Conservation (phyloP, 2,888 invertebrate species). For the Ectemnius continuus region DNA sequence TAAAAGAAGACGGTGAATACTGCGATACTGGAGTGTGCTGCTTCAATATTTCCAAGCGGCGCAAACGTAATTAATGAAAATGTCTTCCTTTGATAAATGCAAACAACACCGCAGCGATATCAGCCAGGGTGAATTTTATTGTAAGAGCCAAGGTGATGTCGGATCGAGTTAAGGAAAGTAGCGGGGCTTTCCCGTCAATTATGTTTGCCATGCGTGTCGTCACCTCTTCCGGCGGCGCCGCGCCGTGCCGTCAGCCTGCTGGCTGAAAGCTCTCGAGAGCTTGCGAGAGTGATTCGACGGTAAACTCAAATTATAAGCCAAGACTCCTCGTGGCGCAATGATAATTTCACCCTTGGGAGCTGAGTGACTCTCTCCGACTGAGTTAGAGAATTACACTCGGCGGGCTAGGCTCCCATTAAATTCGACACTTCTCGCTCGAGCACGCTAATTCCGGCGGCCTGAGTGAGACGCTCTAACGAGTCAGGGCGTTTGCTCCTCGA, state of each 20-base stretch:
- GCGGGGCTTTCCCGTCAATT: not conserved
- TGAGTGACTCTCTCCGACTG: conserved; percentile 5
- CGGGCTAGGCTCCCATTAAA: conserved; percentile 12
- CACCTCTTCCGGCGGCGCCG: not conserved
- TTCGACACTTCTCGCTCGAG: conserved; percentile 3
- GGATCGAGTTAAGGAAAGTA: not conserved
- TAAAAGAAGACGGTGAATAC: not conserved
- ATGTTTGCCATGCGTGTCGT: not conserved
- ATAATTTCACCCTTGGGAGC: conserved; percentile 13
- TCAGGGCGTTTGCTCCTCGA: not conserved
- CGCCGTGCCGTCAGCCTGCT: not conserved
- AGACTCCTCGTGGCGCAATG: conserved; percentile 10
- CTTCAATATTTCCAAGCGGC: too few relatives aligned
- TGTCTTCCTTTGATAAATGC: not conserved
- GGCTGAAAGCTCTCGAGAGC: conserved; percentile 22
- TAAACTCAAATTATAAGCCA: conserved; percentile 17
- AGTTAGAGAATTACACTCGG: conserved; percentile 19
- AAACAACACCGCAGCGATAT: not conserved
- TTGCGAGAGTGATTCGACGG: conserved; percentile 17
- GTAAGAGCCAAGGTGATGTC: not conserved
- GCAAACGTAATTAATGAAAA: not conserved
- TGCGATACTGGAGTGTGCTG: too few relatives aligned
- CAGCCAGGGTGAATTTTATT: not conserved
- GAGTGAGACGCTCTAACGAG: not conserved
- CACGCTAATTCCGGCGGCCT: not conserved